Conservation (phyloP, 2,888 invertebrate species). For the Aplocera efformata region DNA sequence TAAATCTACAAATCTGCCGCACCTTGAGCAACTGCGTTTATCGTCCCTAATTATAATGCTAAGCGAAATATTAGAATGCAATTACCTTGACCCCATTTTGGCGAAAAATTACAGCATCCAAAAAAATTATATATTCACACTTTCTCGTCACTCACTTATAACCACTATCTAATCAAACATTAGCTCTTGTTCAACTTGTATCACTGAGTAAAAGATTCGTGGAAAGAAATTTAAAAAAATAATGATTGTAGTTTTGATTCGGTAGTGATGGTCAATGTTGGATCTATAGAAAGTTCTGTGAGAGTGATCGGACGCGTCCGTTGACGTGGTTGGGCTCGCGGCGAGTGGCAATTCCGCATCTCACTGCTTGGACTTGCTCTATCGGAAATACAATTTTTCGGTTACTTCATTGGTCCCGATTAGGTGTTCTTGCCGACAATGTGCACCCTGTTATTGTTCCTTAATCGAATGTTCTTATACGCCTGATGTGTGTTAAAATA, state of each 20-base stretch:
- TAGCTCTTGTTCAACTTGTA: too few relatives aligned
- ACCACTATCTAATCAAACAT: slow-evolving; percentile 12
- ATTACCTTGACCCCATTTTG: slow-evolving; percentile 67
- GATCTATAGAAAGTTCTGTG: slow-evolving; percentile 64
- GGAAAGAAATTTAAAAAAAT: too few relatives aligned
- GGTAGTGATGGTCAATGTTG: slow-evolving; percentile 36
- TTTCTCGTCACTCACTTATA: slow-evolving; percentile 15
- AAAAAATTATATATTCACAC: slow-evolving; percentile 26
- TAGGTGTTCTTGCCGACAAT: too few relatives aligned
- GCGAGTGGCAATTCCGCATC: slow-evolving; percentile 52
- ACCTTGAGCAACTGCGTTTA: slow-evolving; percentile 4
- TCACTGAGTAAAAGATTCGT: too few relatives aligned
- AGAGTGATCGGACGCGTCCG: slow-evolving; percentile 67
- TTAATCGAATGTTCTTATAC: too few relatives aligned
- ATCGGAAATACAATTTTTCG: slow-evolving; percentile 16
- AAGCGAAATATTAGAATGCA: slow-evolving; percentile 18
- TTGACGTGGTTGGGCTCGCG: slow-evolving; percentile 52
- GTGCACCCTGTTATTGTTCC: too few relatives aligned
- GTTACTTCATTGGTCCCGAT: not conserved
- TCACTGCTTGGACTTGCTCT: slow-evolving; percentile 21
- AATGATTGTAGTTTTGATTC: slow-evolving; percentile 13
- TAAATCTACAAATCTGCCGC: slow-evolving; percentile 11
- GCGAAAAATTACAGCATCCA: slow-evolving; percentile 29
- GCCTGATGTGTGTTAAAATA: too few relatives aligned
- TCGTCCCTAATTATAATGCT: slow-evolving; percentile 11